Conservation (phyloP, 2,113 vertebrate species). For the Atractosteus spatula region DNA sequence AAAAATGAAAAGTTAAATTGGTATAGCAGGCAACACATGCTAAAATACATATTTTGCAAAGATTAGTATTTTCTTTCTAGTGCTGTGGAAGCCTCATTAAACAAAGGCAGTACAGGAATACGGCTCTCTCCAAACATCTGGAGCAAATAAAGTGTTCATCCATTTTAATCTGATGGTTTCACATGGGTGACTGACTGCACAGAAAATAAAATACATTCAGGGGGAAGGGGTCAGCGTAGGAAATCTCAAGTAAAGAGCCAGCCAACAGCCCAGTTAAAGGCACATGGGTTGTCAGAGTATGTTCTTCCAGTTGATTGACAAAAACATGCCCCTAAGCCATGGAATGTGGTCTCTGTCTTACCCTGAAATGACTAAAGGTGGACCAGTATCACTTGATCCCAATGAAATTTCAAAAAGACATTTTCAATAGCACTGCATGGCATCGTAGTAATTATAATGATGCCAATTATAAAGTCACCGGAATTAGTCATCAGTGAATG, state of each 20-base stretch:
- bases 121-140: slow-evolving; percentile 28
- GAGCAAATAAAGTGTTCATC: slow-evolving; percentile 23
- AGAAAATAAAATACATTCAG: slow-evolving; percentile 18
- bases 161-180: slow-evolving; percentile 28
- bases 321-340: too few relatives aligned
- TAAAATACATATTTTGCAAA: too few relatives aligned
- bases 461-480: too few relatives aligned
- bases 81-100: not conserved
- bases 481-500: too few relatives aligned
- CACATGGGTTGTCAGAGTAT: not conserved
- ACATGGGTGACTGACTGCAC: slow-evolving; percentile 14
- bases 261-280: not conserved
- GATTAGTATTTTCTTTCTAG: not conserved
- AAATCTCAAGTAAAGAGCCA: not conserved
- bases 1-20: too few relatives aligned
- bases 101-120: slow-evolving; percentile 2
- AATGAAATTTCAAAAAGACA: not conserved
- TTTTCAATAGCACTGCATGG: not conserved
- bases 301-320: not conserved
- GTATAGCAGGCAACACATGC: too few relatives aligned
- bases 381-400: not conserved
- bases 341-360: too few relatives aligned
- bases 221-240: not conserved
- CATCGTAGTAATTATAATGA: too few relatives aligned
- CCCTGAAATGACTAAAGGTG: not conserved